These are phyloP conservation scores for Brachionus sp. DNA, from an alignment of 1,140 invertebrate species.

Conservation along the genomic window DNA sequence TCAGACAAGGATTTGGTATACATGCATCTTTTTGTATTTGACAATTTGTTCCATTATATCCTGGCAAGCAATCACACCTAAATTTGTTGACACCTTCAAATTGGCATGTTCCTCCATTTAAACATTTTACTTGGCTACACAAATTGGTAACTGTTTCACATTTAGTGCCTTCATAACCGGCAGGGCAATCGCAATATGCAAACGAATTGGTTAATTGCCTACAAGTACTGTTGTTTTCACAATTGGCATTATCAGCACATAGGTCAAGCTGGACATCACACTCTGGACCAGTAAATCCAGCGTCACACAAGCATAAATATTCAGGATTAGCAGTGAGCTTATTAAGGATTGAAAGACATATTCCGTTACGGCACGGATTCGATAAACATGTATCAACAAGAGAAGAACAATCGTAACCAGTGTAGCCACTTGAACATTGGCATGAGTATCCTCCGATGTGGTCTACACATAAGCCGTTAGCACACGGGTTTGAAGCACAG, in stretches of 20 bases:
- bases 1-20: conserved; percentile 3
- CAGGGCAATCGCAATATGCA: conserved; percentile 45
- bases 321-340: neutral
- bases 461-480: conserved; percentile 46
- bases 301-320: conserved; percentile 68
- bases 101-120: conserved; percentile 81
- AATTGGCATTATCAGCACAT: conserved; percentile 67
- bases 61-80: neutral
- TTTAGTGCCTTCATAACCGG: conserved; percentile 44
- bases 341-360: conserved; percentile 28
- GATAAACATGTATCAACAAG: neutral
- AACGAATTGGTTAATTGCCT: conserved; percentile 3
- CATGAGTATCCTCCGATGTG: conserved; percentile 49
- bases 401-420: conserved; percentile 52
- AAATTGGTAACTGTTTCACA: conserved; percentile 64
- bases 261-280: conserved; percentile 81
- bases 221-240: conserved; percentile 49
- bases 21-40: conserved; percentile 12
- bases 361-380: conserved; percentile 39
- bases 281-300: conserved; percentile 62
- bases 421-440: conserved; percentile 54
- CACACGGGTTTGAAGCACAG: conserved; percentile 42
- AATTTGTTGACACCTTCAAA: neutral
- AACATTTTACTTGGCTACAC: conserved; percentile 77
- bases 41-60: neutral